Conservation (phyloP, 1,140 invertebrate genomes). For the Hypothenemus hampei region DNA sequence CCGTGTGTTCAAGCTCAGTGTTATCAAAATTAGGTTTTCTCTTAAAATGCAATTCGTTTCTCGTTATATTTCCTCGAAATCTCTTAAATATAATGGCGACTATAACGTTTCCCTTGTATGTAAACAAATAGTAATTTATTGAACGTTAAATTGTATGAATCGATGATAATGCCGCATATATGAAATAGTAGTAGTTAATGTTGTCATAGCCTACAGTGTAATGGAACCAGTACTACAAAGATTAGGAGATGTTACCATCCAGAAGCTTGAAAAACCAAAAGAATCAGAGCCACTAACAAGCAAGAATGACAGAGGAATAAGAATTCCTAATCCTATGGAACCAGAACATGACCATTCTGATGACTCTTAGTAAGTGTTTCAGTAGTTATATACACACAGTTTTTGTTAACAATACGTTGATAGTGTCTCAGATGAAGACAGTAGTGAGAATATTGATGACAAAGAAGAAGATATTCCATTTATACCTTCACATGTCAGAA, state of each 20-base stretch:
- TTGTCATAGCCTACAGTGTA: slow-evolving; percentile 10
- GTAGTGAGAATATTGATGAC: slow-evolving; percentile 30
- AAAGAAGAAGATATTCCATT: slow-evolving; percentile 2
- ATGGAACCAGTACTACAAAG: slow-evolving; percentile 44
- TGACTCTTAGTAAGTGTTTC: slow-evolving; percentile 14
- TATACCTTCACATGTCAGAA: not conserved
- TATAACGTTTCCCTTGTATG: not conserved
- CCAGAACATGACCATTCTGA: slow-evolving; percentile 24
- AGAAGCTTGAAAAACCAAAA: slow-evolving; percentile 42
- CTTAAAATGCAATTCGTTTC: too few species aligned
- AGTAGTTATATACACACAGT: not conserved
- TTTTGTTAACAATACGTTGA: not conserved
- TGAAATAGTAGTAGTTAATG: not conserved
- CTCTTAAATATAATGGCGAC: too few species aligned
- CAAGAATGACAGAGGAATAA: slow-evolving; percentile 26
- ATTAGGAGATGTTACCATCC: slow-evolving; percentile 44
- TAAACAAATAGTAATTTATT: not conserved
- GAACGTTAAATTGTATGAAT: not conserved
- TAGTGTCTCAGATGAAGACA: slow-evolving; percentile 31
- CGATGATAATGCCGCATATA: not conserved
- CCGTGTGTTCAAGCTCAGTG: too few species aligned
- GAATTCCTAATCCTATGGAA: slow-evolving; percentile 20
- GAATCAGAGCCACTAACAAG: too few species aligned
- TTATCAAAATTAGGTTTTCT: too few species aligned
- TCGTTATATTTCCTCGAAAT: not conserved